Percentiles rank a stretch among this genome's conserved stretches.
Evolutionary conservation across 1,140 invertebrate genomes (phyloP).

Genomic region (Paracyclopina nana): DNA sequence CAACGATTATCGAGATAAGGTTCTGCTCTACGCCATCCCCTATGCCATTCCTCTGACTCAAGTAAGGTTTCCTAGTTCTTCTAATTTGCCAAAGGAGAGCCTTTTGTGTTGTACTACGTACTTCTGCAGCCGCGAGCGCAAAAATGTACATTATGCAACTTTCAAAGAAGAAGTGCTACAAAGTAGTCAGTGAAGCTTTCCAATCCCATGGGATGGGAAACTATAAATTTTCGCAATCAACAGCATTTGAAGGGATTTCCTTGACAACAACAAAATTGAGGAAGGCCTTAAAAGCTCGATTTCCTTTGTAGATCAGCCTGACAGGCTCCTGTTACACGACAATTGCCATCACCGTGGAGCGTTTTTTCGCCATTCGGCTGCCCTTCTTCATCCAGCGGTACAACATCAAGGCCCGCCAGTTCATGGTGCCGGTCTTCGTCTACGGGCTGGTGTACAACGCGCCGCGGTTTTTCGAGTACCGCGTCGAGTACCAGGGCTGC

Average conservation of each 20-base stretch:
- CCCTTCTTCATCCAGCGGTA: neutral
- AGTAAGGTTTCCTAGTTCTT: too few relatives aligned
- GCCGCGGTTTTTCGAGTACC: neutral
- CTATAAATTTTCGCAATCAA: too few relatives aligned
- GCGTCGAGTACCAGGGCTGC: neutral
- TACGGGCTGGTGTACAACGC: neutral
- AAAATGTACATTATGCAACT: too few relatives aligned
- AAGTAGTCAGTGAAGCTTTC: too few relatives aligned
- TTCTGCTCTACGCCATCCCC: neutral
- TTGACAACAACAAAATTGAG: neutral
- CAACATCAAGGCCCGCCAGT: neutral
- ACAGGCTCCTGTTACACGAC: conserved; percentile 1
- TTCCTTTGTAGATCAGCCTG: neutral
- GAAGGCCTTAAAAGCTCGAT: neutral
- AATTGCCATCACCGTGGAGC: neutral
- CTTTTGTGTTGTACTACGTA: too few relatives aligned
- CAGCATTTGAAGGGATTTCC: too few relatives aligned
- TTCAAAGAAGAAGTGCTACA: too few relatives aligned
- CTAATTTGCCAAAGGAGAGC: too few relatives aligned
- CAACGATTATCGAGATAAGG: neutral
- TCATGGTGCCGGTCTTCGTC: neutral
- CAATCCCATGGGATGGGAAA: too few relatives aligned
- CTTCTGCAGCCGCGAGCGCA: too few relatives aligned
- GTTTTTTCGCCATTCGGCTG: neutral
- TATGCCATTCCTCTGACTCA: conserved; percentile 1